Evolutionary conservation across 2,113 vertebrate species (phyloP).

Genomic region (Okapia johnstoni): DNA sequence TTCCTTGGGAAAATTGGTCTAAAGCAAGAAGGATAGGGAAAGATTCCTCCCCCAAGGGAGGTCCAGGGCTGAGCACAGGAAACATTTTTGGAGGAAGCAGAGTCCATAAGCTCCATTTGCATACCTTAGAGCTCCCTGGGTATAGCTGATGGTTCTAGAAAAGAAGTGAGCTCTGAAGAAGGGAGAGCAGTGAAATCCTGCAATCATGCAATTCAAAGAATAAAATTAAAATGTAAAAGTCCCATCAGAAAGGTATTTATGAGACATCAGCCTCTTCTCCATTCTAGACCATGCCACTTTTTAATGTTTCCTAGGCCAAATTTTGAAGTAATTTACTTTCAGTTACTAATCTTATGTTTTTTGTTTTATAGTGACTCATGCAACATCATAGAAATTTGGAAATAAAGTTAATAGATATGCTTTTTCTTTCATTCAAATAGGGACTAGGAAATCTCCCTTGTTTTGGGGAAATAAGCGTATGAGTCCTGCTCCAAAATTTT

Average conservation of each 20-base stretch:
- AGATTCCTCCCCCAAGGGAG: background rate
- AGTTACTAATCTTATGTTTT: background rate
- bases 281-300: background rate
- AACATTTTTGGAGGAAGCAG: background rate
- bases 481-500: background rate
- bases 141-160: background rate
- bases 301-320: background rate
- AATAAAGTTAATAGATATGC: background rate
- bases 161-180: constrained; percentile 23
- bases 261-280: background rate
- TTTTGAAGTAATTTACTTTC: background rate
- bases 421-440: background rate
- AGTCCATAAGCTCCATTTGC: background rate
- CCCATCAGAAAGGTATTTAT: background rate
- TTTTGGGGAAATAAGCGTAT: background rate
- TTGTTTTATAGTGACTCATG: background rate
- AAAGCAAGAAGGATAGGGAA: background rate
- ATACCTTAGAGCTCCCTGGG: background rate
- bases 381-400: background rate
- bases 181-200: background rate
- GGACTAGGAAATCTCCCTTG: background rate
- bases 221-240: background rate
- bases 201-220: background rate
- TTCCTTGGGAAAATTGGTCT: background rate
- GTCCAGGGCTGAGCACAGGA: background rate